Evolutionary conservation across 2,888 invertebrate genomes (phyloP).

Genomic region (Congeria kusceri): DNA sequence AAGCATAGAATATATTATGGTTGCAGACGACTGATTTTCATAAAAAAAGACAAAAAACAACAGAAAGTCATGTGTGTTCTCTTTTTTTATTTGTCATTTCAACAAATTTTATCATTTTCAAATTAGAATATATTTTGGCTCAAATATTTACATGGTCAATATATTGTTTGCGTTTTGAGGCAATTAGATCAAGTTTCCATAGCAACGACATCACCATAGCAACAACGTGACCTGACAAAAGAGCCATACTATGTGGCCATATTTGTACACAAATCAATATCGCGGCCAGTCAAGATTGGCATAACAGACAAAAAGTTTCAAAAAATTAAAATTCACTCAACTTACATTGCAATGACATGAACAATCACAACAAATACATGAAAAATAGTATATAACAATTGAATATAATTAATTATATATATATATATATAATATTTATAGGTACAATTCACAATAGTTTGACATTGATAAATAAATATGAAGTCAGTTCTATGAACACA

Average conservation of each 20-base stretch:
- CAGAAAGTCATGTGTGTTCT: background rate
- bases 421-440: constrained; percentile 1
- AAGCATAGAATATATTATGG: too few species aligned
- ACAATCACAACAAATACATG: too few species aligned
- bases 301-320: background rate
- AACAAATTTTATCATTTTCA: background rate
- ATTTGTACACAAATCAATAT: too few species aligned
- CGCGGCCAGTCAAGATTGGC: too few species aligned
- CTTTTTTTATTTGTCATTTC: background rate
- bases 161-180: constrained; percentile 21
- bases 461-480: background rate
- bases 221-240: background rate
- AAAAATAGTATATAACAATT: constrained; percentile 6
- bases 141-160: constrained; percentile 44
- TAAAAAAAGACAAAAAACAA: too few species aligned
- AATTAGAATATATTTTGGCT: constrained; percentile 42
- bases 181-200: constrained; percentile 38
- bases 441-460: constrained; percentile 4
- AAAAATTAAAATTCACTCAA: background rate
- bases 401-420: background rate
- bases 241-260: background rate
- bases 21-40: too few species aligned
- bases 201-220: constrained; percentile 22
- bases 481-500: constrained; percentile 4
- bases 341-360: background rate